Conservation (phyloP, 2,888 invertebrate species). For the Luffia ferchaultella region DNA sequence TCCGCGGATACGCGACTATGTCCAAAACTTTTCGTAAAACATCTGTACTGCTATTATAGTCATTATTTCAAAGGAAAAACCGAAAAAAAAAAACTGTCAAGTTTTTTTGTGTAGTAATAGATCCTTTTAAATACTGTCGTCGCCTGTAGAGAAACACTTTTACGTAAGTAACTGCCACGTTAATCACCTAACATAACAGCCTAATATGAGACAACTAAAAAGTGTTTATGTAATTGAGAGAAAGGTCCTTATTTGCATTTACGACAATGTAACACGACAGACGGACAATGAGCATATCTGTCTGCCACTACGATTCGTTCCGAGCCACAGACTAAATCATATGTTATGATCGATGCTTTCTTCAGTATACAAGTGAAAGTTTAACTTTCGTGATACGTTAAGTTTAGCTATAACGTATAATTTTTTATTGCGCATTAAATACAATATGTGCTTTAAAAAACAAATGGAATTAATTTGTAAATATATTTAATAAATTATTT, state of each 20-base stretch:
- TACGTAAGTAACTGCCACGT: no score
- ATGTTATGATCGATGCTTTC: neutral
- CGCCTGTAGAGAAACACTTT: no score
- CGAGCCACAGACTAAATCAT: neutral
- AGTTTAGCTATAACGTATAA: neutral
- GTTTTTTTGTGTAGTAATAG: no score
- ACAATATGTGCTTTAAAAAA: neutral
- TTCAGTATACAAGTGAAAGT: neutral
- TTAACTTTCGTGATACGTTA: neutral
- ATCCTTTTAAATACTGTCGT: no score
- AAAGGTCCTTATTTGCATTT: conserved; percentile 19
- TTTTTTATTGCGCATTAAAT: neutral
- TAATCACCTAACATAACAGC: no score
- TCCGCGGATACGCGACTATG: no score
- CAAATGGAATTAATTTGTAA: neutral
- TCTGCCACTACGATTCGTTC: neutral
- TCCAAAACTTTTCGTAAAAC: no score
- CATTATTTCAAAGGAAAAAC: no score
- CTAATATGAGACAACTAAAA: no score
- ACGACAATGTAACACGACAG: neutral
- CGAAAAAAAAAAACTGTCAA: no score
- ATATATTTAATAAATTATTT: no score
- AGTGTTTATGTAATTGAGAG: conserved; percentile 7
- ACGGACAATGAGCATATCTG: neutral
- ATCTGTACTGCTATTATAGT: no score